Conservation (phyloP, 2,797 vertebrate species). For the Tragopan temminckii region DNA sequence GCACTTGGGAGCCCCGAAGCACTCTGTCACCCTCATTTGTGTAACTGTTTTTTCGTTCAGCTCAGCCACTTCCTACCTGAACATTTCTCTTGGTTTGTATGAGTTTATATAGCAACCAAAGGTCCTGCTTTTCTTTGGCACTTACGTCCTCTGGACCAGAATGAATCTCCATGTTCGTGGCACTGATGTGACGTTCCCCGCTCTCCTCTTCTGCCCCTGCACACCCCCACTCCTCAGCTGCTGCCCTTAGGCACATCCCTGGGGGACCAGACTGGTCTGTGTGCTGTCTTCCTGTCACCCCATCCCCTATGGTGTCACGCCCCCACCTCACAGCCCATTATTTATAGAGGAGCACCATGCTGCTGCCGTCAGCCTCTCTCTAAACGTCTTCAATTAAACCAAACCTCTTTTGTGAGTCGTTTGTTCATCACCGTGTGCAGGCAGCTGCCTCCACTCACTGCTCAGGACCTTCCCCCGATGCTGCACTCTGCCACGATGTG, state of each 20-base stretch:
- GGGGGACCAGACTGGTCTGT: background rate
- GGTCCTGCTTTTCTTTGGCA: background rate
- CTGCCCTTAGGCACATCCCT: rapidly evolving
- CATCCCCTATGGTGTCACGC: background rate
- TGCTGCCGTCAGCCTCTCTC: background rate
- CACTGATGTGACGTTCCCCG: background rate
- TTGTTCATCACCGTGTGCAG: background rate
- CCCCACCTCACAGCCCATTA: background rate
- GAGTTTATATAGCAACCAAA: background rate
- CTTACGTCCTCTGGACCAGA: background rate
- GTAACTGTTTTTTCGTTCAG: too few relatives aligned
- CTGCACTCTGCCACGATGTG: too few relatives aligned
- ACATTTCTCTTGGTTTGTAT: rapidly evolving
- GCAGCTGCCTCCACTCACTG: background rate
- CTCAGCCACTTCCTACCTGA: background rate
- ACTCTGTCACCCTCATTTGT: background rate
- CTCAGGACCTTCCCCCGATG: too few relatives aligned
- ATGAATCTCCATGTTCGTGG: rapidly evolving
- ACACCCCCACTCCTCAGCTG: background rate
- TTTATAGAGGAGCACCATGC: slow-evolving; percentile 23
- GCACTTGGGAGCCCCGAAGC: background rate
- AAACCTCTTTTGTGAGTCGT: background rate
- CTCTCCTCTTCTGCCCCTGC: background rate
- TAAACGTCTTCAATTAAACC: slow-evolving; percentile 36
- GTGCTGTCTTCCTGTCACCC: background rate